phyloP scores from a whole-genome alignment of 2,113 vertebrate species.

The Oenanthe oenanthe region DNA sequence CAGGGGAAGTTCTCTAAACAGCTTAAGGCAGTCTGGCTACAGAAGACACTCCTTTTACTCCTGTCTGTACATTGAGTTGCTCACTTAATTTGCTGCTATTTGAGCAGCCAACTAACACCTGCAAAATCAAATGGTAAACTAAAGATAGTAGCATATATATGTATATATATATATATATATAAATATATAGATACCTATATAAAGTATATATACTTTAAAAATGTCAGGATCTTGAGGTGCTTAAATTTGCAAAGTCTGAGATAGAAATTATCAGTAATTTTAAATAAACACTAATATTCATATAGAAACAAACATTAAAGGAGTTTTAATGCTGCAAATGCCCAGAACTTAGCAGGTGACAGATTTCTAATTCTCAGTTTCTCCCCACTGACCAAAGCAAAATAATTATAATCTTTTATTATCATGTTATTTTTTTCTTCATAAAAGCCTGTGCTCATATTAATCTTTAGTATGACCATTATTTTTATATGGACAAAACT shows the following conservation, averaged over 20 bases:
- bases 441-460: neutral
- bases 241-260: neutral
- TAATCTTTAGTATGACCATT: neutral
- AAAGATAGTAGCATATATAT: neutral
- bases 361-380: neutral
- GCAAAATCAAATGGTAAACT: neutral
- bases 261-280: neutral
- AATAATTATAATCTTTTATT: neutral
- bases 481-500: neutral
- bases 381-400: neutral
- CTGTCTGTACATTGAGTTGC: neutral
- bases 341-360: neutral
- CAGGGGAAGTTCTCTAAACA: conserved; percentile 63
- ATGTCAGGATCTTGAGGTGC: neutral
- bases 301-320: neutral
- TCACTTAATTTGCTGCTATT: neutral
- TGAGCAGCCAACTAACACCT: neutral
- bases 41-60: conserved; percentile 17
- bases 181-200: too few relatives aligned
- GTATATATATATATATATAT: neutral
- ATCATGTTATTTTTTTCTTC: neutral
- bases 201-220: neutral
- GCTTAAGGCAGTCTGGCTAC: conserved; percentile 61
- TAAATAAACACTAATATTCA: neutral
- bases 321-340: neutral